Evolutionary conservation across 1,140 invertebrate genomes (phyloP), one percentile per base, ranked within the genome.

Genomic region (Drosophila dunni): DNA sequence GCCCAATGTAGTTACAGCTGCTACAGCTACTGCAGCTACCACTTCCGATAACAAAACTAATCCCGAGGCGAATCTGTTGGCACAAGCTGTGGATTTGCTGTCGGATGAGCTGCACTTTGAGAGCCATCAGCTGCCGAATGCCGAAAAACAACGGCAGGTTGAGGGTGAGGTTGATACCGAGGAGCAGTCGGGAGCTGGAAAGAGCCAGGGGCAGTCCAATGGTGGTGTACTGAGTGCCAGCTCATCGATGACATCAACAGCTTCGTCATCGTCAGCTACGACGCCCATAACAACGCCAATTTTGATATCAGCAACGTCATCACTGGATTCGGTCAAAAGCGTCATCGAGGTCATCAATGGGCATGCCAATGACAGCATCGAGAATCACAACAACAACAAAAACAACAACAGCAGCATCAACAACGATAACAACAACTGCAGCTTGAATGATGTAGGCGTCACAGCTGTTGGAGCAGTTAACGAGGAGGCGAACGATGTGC

Each of bases 241-340:
- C 46, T 88, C 79, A 57, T 88, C 83, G 54, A 73, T 74, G 44
- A 70, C 60, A 65, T 78, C 75, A 60, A 69, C 78, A 50, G 58
- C 60, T 5, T 89, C 81, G 44, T 69, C 84, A 65, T 70, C 74
- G 34, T 71, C 85, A 64, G 40, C 42, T 4, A 40, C 71, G 29
- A 79, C 80, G 54, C 71, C 82, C 64, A 84, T 88, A 76, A 86
- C 80, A 75, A 84, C 88, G 44, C 83, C 86, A 72, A 90, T 76
- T 79, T 63, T 91, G 69, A 75, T 91, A 72, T 91, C 90, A 56
- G 80, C 86, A 58, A 91, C 90, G 68, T 91, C 90, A 63, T 91
- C 90, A 53, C 72, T 84, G 45, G 90, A 91, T 84, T 91, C 90
- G 48, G 83, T 91, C 60, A 81, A 90, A 76, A 91, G 90, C 82